phyloP scores from a whole-genome alignment of 2,113 vertebrate species.

The Ciconia boyciana region DNA sequence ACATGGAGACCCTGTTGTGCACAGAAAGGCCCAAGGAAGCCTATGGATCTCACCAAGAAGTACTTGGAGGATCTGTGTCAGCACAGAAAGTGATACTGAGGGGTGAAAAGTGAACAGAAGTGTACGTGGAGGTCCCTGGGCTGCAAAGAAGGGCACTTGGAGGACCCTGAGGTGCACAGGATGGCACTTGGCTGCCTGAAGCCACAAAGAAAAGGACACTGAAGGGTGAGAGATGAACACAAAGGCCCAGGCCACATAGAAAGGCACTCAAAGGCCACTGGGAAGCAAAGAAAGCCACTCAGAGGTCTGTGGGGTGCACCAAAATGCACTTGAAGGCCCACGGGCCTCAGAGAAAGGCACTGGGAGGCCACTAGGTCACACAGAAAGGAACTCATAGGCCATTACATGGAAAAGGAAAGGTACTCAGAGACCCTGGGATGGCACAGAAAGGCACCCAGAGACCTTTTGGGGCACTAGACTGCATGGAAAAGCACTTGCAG shows the following conservation, averaged over 20 bases:
- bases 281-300: too few relatives aligned
- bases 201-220: too few relatives aligned
- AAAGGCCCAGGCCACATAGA: too few relatives aligned
- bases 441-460: background rate
- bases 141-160: background rate
- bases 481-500: background rate
- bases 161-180: too few relatives aligned
- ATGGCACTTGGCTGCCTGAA: too few relatives aligned
- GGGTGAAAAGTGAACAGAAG: background rate
- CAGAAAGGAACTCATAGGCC: background rate
- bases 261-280: too few relatives aligned
- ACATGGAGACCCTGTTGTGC: background rate
- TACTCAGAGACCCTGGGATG: background rate
- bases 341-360: background rate
- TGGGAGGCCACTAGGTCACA: background rate
- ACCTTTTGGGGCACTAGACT: too few relatives aligned
- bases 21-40: background rate
- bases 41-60: too few relatives aligned
- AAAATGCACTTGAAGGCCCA: background rate
- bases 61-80: too few relatives aligned
- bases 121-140: background rate
- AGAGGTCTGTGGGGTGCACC: too few relatives aligned
- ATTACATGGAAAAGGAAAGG: background rate
- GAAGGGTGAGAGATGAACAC: too few relatives aligned
- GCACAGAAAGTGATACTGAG: background rate